These are phyloP conservation scores for Lasius fuliginosus DNA, from an alignment of 2,888 invertebrate species.

Conservation along the genomic window DNA sequence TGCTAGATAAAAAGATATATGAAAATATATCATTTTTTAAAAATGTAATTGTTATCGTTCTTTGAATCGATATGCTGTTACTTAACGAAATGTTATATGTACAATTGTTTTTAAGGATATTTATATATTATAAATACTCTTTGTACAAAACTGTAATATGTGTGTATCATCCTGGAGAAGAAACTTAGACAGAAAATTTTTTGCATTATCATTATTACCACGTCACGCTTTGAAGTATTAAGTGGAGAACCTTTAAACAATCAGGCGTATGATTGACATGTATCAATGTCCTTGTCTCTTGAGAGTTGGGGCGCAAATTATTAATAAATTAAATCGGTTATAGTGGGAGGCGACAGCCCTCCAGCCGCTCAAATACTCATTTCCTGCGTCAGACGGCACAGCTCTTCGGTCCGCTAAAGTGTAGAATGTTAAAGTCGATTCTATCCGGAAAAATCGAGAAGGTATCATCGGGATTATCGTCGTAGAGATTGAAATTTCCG, in stretches of 20 bases:
- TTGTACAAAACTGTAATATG: not conserved
- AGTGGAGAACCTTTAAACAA: constrained; percentile 75
- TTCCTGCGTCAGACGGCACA: constrained; percentile 82
- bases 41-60: not conserved
- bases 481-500: not conserved
- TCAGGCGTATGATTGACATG: constrained; percentile 78
- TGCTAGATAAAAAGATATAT: not conserved
- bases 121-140: constrained; percentile 6
- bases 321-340: constrained; percentile 82
- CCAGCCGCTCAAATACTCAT: constrained; percentile 83
- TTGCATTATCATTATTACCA: constrained; percentile 8
- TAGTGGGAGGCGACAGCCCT: constrained; percentile 79
- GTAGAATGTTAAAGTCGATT: constrained; percentile 45
- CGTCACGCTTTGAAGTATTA: constrained; percentile 13
- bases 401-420: constrained; percentile 74
- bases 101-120: constrained; percentile 7
- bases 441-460: constrained; percentile 21
- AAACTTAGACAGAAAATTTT: not conserved
- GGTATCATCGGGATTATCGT: constrained; percentile 14
- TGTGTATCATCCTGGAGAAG: not conserved
- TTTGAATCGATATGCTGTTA: not conserved
- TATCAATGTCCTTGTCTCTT: constrained; percentile 85
- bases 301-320: constrained; percentile 79
- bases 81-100: not conserved
- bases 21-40: not conserved